phyloP scores from a whole-genome alignment of 2,888 invertebrate species.

The Plagodis pulveraria region DNA sequence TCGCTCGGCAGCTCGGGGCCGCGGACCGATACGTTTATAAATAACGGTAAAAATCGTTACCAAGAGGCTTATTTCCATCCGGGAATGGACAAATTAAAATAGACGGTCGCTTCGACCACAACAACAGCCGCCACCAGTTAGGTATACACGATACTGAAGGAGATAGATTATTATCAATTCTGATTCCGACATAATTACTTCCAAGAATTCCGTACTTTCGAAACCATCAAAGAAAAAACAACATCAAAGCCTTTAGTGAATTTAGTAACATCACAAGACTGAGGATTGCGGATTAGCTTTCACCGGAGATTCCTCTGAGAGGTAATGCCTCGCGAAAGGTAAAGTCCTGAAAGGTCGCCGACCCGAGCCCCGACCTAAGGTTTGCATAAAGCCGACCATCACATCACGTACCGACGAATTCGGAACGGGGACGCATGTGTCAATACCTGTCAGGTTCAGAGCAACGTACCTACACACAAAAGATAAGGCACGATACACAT shows the following conservation, averaged over 20 bases:
- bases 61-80: conserved; percentile 59
- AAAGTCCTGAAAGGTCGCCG: conserved; percentile 25
- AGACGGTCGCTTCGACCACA: conserved; percentile 45
- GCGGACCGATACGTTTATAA: conserved; percentile 51
- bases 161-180: conserved; percentile 10
- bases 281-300: conserved; percentile 16
- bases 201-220: conserved; percentile 9
- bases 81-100: conserved; percentile 56
- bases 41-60: conserved; percentile 71
- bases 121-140: conserved; percentile 21
- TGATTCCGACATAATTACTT: conserved; percentile 15
- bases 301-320: conserved; percentile 7
- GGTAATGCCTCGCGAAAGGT: conserved; percentile 11
- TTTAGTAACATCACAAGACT: conserved; percentile 12
- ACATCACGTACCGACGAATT: conserved; percentile 20
- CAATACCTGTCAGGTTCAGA: conserved; percentile 42
- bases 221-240: conserved; percentile 13
- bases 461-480: conserved; percentile 38
- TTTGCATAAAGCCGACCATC: conserved; percentile 31
- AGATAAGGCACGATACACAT: conserved; percentile 46
- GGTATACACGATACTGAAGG: conserved; percentile 4
- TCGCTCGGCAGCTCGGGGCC: not conserved
- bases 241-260: conserved; percentile 19
- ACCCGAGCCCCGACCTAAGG: conserved; percentile 24
- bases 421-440: conserved; percentile 38